phyloP scores from a whole-genome alignment of 2,113 vertebrate genomes.

The Benitochromis conjunctus region DNA sequence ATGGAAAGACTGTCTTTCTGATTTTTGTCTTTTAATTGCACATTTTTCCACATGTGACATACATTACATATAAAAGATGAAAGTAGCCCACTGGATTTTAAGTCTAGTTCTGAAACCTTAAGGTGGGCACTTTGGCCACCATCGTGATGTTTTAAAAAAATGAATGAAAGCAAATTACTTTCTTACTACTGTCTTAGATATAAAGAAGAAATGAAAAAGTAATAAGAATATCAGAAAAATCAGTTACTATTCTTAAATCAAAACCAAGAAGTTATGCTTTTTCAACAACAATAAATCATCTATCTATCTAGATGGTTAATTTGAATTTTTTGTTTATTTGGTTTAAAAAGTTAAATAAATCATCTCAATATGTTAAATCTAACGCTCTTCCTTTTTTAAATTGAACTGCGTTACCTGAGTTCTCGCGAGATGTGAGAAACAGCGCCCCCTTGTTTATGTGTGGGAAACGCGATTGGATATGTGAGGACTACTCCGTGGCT shows the following conservation, averaged over 20 bases:
- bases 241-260: neutral
- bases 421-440: constrained; percentile 70
- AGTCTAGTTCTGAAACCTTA: neutral
- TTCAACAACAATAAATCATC: neutral
- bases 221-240: neutral
- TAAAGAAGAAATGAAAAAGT: neutral
- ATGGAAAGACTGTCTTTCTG: neutral
- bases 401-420: neutral
- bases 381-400: neutral
- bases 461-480: constrained; percentile 57
- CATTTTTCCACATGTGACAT: neutral
- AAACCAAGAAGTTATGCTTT: neutral
- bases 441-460: constrained; percentile 69
- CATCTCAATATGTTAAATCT: neutral
- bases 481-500: constrained; percentile 49
- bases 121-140: neutral
- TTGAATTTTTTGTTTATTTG: neutral
- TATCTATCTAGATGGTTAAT: neutral
- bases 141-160: neutral
- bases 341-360: neutral
- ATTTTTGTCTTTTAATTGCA: neutral
- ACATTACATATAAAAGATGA: neutral
- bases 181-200: neutral
- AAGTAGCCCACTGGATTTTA: neutral
- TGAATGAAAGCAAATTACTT: neutral